A percentile compares a stretch with the other conserved stretches of the same genome.
Conservation (phyloP, 2,797 vertebrate species). For the Crypturellus tataupa region DNA sequence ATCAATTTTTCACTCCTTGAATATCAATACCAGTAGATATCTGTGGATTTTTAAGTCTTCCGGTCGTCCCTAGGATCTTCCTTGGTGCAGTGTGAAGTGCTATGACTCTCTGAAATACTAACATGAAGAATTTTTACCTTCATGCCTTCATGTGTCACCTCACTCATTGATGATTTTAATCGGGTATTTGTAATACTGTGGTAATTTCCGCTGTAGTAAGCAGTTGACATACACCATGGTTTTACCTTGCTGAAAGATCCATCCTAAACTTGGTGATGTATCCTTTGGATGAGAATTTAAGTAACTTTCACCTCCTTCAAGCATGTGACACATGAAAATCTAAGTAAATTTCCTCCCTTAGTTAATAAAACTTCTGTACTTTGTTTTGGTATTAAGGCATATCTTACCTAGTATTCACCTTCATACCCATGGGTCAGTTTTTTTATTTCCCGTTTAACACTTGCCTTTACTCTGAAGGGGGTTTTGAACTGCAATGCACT, state of each 20-base stretch:
- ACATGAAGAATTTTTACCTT: background rate
- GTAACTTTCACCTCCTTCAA: background rate
- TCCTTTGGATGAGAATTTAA: background rate
- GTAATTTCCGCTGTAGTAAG: background rate
- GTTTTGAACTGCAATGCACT: background rate
- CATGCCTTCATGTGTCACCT: background rate
- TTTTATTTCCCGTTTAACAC: background rate
- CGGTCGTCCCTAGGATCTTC: background rate
- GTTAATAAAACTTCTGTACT: background rate
- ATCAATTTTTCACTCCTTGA: background rate
- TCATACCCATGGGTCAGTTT: background rate
- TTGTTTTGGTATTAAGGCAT: background rate
- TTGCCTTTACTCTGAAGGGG: background rate
- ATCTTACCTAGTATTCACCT: accelerated
- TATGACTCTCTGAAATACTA: background rate
- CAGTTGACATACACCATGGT: background rate
- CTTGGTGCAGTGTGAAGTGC: background rate
- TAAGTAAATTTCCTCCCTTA: background rate
- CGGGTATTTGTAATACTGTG: background rate
- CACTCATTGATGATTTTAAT: background rate
- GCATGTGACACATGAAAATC: background rate
- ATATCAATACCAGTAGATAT: background rate
- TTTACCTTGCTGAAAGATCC: background rate
- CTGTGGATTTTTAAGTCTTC: background rate
- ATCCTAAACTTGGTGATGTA: background rate